Conservation (phyloP, 2,113 vertebrate species). For the Anarrhichthys ocellatus region DNA sequence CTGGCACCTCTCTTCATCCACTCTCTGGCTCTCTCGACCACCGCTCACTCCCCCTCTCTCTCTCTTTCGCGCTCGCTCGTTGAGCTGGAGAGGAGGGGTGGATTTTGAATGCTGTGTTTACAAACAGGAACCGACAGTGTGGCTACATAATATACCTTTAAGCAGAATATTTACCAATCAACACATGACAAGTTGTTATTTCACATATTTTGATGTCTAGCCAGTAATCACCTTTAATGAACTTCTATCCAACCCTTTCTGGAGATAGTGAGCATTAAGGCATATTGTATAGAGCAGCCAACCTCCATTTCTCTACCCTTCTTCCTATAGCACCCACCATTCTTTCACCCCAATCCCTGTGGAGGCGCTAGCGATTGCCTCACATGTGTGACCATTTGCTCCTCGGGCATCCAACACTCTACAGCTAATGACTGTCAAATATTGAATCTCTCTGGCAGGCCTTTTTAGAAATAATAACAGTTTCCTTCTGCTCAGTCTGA, state of each 20-base stretch:
- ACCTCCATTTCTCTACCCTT: constrained; percentile 10
- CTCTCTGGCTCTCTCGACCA: not conserved
- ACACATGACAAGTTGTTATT: constrained; percentile 21
- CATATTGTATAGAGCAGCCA: not conserved
- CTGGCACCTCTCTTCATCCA: constrained; percentile 1
- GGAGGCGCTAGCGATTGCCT: constrained; percentile 29
- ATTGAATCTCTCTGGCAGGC: constrained; percentile 50
- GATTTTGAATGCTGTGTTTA: no score
- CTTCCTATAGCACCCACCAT: not conserved
- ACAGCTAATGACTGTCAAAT: constrained; percentile 50
- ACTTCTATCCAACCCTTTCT: constrained; percentile 4
- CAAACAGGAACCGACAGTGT: no score
- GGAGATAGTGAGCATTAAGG: constrained; percentile 9
- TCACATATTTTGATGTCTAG: constrained; percentile 4
- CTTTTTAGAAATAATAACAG: constrained; percentile 42
- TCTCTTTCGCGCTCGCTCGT: no score
- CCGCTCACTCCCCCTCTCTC: no score
- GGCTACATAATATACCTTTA: not conserved
- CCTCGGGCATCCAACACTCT: constrained; percentile 35
- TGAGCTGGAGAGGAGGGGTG: no score
- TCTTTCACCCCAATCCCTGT: not conserved
- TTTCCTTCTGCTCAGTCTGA: not conserved
- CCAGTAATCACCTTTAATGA: constrained; percentile 16
- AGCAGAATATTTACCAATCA: constrained; percentile 28
- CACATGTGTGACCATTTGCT: constrained; percentile 49